Evolutionary conservation across 2,113 vertebrate species (phyloP), one percentile per base, ranked within the genome.

Genomic region (Syngnathus typhle): DNA sequence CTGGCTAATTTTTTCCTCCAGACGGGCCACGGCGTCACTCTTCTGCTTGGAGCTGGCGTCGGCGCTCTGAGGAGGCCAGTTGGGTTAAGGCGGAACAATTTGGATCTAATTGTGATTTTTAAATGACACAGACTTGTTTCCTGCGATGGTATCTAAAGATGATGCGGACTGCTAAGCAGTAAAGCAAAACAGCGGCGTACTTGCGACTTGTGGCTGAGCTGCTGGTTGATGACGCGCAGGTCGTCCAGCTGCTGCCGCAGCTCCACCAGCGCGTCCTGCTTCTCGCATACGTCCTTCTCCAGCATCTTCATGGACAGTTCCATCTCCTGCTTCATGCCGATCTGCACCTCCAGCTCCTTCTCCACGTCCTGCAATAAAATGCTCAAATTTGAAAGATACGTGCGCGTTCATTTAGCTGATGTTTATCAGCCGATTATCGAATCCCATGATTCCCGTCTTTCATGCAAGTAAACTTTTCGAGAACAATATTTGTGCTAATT

Each of bases 221-320:
- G 95, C 12, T 96, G 95, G 90, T 98, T 98, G 77, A 99, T 94
- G 85, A 91, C 89, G 39, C 94, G 92, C 63, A 99, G 92, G 67
- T 98, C 97, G 0, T 99, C 96, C 68, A 99, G 90, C 69, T 98
- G 96, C 87, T 96, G 95, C 21, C 97, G 87, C 68, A 99, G 94
- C 1, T 95, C 94, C 84, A 96, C 93, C 84, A 99, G 87, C 0
- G 95, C 93, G 2, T 98, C 96, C 69, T 99, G 97, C 82, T 99
- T 99, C 84, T 99, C 97, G 4, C 95, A 98, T 62, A 99, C 90
- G 18, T 99, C 97, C 58, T 98, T 99, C 87, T 99, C 97, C 87
- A 99, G 91, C 97, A 99, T 98, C 90, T 98, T 98, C 96, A 99
- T 96, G 36, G 95, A 96, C 76, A 99, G 59, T 60, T 99, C 97